Evolutionary conservation across 2,113 vertebrate species (phyloP).

Genomic region (Cromileptes altivelis): DNA sequence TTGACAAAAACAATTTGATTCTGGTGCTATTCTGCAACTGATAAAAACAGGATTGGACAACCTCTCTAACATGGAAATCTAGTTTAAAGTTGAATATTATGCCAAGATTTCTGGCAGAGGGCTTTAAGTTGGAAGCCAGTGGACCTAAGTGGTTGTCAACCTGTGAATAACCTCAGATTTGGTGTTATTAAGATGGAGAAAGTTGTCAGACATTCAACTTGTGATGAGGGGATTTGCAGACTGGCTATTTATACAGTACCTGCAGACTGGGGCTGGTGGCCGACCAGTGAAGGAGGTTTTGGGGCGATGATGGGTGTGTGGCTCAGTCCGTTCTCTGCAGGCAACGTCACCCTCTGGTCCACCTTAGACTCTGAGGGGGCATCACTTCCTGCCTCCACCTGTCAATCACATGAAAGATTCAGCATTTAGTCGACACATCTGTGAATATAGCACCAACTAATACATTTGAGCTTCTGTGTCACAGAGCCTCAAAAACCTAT

Average conservation of each 20-base stretch:
- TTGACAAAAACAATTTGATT: too few species aligned
- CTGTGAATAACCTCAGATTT: too few species aligned
- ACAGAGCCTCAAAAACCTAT: neutral
- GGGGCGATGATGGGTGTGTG: slow-evolving; percentile 88
- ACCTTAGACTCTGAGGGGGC: slow-evolving; percentile 86
- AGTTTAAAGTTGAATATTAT: too few species aligned
- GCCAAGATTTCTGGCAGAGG: too few species aligned
- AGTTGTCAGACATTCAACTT: too few species aligned
- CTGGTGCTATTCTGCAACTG: too few species aligned
- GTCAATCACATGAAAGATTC: slow-evolving; percentile 47
- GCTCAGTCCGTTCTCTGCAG: slow-evolving; percentile 94
- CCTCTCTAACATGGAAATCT: too few species aligned
- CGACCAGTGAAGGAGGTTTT: slow-evolving; percentile 88
- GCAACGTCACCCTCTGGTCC: slow-evolving; percentile 86
- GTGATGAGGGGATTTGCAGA: neutral
- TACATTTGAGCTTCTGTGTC: neutral
- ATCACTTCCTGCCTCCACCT: slow-evolving; percentile 92
- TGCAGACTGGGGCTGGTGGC: slow-evolving; percentile 90
- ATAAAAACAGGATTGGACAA: too few species aligned
- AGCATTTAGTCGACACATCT: neutral
- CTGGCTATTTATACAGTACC: slow-evolving; percentile 77
- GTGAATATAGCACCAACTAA: neutral
- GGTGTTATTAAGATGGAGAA: too few species aligned
- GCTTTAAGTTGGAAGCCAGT: too few species aligned
- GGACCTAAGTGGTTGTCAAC: too few species aligned